These are phyloP conservation scores for Spodoptera frugiperda DNA, from an alignment of 1,140 invertebrate genomes.

Conservation along the genomic window DNA sequence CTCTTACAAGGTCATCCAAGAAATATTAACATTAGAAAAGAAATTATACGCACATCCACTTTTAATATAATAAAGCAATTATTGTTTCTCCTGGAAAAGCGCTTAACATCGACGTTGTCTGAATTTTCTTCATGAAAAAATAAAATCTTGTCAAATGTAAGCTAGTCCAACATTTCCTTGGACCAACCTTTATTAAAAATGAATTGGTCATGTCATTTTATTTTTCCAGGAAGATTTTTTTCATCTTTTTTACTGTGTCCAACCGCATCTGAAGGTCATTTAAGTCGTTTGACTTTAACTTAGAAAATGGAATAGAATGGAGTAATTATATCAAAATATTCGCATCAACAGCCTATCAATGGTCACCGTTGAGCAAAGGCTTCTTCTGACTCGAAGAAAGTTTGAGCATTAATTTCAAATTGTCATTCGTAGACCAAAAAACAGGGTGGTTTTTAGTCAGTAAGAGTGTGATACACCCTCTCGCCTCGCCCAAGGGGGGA, in stretches of 20 bases:
- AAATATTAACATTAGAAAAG: constrained; percentile 35
- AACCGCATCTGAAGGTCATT: too few relatives aligned
- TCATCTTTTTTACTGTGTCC: not conserved
- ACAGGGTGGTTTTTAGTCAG: too few relatives aligned
- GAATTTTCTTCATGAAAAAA: not conserved
- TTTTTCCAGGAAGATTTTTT: not conserved
- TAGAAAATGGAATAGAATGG: too few relatives aligned
- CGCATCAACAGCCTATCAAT: too few relatives aligned
- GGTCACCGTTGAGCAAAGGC: too few relatives aligned
- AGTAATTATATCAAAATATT: too few relatives aligned
- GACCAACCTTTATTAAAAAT: constrained; percentile 21
- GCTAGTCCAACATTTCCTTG: constrained; percentile 29
- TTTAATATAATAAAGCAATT: constrained; percentile 80
- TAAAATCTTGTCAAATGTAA: constrained; percentile 26
- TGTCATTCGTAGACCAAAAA: too few relatives aligned
- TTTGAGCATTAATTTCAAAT: too few relatives aligned
- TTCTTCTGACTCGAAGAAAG: too few relatives aligned
- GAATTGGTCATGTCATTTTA: constrained; percentile 22
- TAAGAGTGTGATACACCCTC: too few relatives aligned
- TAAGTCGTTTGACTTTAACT: too few relatives aligned
- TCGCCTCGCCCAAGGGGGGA: too few relatives aligned
- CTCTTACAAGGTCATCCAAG: not conserved
- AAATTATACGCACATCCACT: constrained; percentile 55
- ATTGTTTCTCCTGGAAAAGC: constrained; percentile 74
- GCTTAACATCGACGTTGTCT: constrained; percentile 46